phyloP scores from a whole-genome alignment of 1,140 invertebrate genomes.

The Ganaspis sp. region DNA sequence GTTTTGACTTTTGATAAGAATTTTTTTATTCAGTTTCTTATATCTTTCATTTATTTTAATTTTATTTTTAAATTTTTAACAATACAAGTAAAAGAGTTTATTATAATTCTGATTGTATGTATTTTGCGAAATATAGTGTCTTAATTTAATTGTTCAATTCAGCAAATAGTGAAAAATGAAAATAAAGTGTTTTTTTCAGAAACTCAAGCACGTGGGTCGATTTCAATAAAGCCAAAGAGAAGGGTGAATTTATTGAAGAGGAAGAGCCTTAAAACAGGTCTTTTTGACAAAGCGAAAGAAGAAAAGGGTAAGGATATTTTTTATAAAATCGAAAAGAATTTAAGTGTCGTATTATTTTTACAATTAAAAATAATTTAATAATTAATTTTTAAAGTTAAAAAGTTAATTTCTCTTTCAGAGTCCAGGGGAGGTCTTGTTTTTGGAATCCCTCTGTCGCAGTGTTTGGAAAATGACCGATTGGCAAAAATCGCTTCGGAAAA shows the following conservation, averaged over 20 bases:
- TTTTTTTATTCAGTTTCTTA: no score
- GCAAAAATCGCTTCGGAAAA: conserved; percentile 72
- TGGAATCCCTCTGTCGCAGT: conserved; percentile 87
- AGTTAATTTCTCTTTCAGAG: conserved; percentile 65
- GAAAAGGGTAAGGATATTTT: conserved; percentile 80
- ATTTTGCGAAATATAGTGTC: no score
- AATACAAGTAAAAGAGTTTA: no score
- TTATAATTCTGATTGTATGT: no score
- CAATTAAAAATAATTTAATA: no score
- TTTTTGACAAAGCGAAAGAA: conserved; percentile 86
- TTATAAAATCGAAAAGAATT: background rate
- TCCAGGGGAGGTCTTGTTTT: conserved; percentile 81
- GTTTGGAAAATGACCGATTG: conserved; percentile 85
- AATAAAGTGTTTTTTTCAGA: background rate
- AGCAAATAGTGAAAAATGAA: no score
- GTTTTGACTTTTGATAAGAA: no score
- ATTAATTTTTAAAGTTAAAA: conserved; percentile 13
- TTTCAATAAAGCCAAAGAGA: conserved; percentile 82
- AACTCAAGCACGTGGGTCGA: conserved; percentile 55
- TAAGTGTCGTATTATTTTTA: no score
- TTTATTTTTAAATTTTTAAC: no score
- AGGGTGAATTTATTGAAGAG: conserved; percentile 86
- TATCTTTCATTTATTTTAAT: no score
- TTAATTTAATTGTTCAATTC: no score
- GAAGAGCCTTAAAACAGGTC: conserved; percentile 89